Evolutionary conservation across 2,888 invertebrate genomes (phyloP).

Genomic region (Brachypalpus laphriformis): DNA sequence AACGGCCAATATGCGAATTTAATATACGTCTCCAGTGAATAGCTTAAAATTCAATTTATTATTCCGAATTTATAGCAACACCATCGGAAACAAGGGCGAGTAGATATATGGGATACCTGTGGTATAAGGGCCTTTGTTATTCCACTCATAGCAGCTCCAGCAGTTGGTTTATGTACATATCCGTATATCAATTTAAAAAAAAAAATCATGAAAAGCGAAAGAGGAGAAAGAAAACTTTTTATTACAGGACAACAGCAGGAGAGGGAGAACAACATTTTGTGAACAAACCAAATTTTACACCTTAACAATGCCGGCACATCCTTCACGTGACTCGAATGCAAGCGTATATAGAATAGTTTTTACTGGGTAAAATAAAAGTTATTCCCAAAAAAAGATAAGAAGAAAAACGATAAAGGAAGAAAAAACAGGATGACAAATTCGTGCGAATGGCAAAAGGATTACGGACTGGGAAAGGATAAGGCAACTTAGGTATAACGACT

Average conservation of each 20-base stretch:
- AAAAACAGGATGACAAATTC: neutral
- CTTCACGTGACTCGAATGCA: constrained; percentile 37
- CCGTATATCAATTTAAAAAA: neutral
- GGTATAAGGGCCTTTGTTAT: neutral
- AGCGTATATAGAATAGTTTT: constrained; percentile 1
- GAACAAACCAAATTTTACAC: constrained; percentile 28
- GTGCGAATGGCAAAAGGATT: constrained; percentile 27
- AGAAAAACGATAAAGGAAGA: too few relatives aligned
- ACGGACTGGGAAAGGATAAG: neutral
- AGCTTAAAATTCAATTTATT: constrained; percentile 50
- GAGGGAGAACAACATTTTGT: neutral
- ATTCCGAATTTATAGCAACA: constrained; percentile 24
- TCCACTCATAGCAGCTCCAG: neutral
- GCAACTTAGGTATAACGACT: neutral
- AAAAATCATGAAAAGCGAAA: neutral
- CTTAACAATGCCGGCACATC: constrained; percentile 41
- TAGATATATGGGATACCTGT: neutral
- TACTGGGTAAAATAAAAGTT: neutral
- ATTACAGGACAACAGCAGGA: neutral
- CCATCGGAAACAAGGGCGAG: neutral
- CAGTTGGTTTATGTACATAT: neutral
- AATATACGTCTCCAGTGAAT: constrained; percentile 31
- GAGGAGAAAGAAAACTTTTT: constrained; percentile 1
- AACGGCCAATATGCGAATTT: constrained; percentile 37
- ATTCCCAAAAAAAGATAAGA: neutral